These are phyloP conservation scores for Sussaba pulchella DNA, from an alignment of 2,888 invertebrate genomes.

Conservation along the genomic window DNA sequence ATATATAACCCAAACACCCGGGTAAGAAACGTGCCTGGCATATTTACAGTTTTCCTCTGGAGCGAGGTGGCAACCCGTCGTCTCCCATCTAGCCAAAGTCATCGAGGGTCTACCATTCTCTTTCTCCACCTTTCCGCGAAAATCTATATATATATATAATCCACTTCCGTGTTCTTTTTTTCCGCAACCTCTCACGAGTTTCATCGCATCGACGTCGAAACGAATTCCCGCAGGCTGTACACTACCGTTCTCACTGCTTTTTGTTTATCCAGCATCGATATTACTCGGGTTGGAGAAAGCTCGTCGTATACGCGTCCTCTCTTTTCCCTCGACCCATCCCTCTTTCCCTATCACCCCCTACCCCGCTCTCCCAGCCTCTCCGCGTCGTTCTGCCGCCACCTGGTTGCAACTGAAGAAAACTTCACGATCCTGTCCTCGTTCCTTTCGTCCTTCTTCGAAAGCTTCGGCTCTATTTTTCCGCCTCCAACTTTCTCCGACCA, in stretches of 20 bases:
- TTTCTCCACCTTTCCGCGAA: conserved; percentile 13
- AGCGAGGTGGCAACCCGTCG: conserved; percentile 18
- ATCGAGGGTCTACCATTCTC: conserved; percentile 41
- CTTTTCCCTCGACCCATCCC: neutral
- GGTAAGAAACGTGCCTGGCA: conserved; percentile 63
- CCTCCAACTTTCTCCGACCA: neutral
- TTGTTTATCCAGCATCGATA: conserved; percentile 67
- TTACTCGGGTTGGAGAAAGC: conserved; percentile 43
- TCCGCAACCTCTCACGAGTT: conserved; percentile 24
- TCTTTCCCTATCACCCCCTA: neutral
- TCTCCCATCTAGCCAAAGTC: conserved; percentile 53
- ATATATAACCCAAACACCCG: conserved; percentile 49
- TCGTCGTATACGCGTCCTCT: conserved; percentile 21
- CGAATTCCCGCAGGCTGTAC: conserved; percentile 55
- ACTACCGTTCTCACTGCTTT: conserved; percentile 52
- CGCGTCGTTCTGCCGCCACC: neutral
- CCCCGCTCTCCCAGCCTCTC: neutral
- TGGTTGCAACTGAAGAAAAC: conserved; percentile 10
- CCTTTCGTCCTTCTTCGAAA: conserved; percentile 6
- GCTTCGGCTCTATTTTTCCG: conserved; percentile 43
- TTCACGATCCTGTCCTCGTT: conserved; percentile 17
- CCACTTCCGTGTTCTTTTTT: conserved; percentile 36
- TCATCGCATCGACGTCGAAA: conserved; percentile 51
- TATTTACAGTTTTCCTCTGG: conserved; percentile 51
- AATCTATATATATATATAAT: too few relatives aligned